Percentiles rank a stretch among this genome's conserved stretches.
Conservation (phyloP, 2,113 vertebrate species). For the Poecilia latipinna region DNA sequence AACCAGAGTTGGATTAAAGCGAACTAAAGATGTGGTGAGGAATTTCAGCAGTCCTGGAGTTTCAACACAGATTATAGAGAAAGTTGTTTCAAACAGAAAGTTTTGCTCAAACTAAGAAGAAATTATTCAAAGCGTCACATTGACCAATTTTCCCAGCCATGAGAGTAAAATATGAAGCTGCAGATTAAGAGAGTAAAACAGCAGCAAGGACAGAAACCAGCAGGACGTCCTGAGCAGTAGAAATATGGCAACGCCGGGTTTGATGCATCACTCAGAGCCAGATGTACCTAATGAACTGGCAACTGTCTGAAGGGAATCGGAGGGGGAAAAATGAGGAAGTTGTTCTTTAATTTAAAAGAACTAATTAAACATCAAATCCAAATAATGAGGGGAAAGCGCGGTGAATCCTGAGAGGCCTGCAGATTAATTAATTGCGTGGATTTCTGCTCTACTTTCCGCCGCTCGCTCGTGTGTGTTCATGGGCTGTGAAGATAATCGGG, state of each 20-base stretch:
- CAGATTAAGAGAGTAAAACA: neutral
- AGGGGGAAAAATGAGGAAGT: constrained; percentile 11
- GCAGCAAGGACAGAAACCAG: neutral
- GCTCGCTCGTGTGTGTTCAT: neutral
- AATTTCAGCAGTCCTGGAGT: neutral
- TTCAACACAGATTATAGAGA: neutral
- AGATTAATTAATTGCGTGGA: constrained; percentile 53
- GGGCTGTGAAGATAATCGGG: constrained; percentile 22
- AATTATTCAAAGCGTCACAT: neutral
- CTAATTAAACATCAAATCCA: constrained; percentile 66
- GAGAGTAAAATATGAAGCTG: neutral
- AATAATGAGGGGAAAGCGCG: constrained; percentile 43
- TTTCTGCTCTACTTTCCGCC: constrained; percentile 41
- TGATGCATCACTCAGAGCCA: neutral
- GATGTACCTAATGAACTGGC: constrained; percentile 10
- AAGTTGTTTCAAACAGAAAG: neutral
- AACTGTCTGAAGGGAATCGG: constrained; percentile 6
- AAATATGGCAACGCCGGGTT: neutral
- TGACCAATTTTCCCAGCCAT: neutral
- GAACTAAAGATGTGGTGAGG: too few relatives aligned
- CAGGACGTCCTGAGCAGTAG: neutral
- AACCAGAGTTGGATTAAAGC: too few relatives aligned
- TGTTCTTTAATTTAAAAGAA: constrained; percentile 60
- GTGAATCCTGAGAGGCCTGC: constrained; percentile 32
- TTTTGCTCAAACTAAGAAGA: neutral